Conservation (phyloP, 2,113 vertebrate genomes). For the Acanthochromis polyacanthus region DNA sequence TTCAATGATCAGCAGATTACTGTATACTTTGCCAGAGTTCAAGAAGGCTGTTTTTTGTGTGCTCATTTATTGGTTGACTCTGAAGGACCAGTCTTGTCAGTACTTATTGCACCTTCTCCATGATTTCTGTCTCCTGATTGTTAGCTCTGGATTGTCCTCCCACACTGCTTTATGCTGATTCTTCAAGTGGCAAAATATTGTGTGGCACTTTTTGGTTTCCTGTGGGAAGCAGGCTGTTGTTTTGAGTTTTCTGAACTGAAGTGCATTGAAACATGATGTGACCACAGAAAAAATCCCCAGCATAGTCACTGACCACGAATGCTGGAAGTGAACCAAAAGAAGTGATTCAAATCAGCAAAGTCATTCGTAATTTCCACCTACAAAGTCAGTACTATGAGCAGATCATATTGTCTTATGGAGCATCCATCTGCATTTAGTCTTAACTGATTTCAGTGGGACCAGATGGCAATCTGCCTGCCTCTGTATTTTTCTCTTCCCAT, state of each 20-base stretch:
- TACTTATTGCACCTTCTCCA: too few relatives aligned
- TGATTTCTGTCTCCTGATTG: background rate
- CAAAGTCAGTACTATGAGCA: slow-evolving; percentile 40
- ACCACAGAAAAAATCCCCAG: background rate
- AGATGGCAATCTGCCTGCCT: slow-evolving; percentile 67
- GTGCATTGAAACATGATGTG: background rate
- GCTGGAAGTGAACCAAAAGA: background rate
- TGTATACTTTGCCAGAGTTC: background rate
- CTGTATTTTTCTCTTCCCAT: slow-evolving; percentile 56
- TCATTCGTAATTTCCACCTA: background rate
- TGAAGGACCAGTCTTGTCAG: too few relatives aligned
- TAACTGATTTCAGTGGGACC: slow-evolving; percentile 55
- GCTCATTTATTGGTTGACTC: too few relatives aligned
- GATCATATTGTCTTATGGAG: slow-evolving; percentile 50
- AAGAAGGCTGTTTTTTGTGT: background rate
- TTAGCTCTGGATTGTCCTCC: background rate
- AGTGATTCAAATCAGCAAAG: slow-evolving; percentile 17
- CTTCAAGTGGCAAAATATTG: too few relatives aligned
- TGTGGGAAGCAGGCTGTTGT: too few relatives aligned
- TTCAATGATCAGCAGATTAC: background rate
- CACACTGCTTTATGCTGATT: background rate
- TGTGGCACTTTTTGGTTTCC: too few relatives aligned
- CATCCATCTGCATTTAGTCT: slow-evolving; percentile 50
- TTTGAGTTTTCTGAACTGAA: background rate
- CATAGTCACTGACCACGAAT: background rate